Percentiles rank a stretch among this genome's conserved stretches.
phyloP scores from a whole-genome alignment of 2,888 invertebrate species.

The Achlya flavicornis region DNA sequence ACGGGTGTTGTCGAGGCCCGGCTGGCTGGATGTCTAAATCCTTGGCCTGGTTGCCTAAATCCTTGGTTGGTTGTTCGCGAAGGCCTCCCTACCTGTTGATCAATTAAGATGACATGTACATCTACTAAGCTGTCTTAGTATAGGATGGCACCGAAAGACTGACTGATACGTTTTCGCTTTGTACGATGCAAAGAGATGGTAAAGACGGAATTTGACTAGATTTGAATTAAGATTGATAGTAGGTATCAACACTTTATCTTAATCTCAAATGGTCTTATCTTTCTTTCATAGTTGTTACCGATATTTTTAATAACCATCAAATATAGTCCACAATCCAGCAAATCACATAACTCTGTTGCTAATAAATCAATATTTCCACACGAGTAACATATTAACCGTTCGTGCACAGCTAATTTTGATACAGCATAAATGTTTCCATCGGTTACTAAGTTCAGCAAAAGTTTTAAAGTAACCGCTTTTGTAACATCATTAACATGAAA shows the following conservation, averaged over 20 bases:
- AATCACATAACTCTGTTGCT: background rate
- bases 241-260: background rate
- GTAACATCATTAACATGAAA: background rate
- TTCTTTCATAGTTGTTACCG: background rate
- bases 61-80: conserved; percentile 57
- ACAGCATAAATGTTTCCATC: background rate
- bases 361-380: background rate
- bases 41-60: conserved; percentile 61
- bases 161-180: conserved; percentile 10
- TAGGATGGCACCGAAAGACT: conserved; percentile 29
- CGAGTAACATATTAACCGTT: background rate
- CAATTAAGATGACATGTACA: conserved; percentile 47
- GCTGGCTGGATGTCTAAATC: conserved; percentile 30
- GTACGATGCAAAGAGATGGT: background rate
- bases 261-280: background rate
- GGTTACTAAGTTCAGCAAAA: background rate
- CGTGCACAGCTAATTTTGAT: background rate
- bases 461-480: background rate
- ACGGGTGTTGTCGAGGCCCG: conserved; percentile 13
- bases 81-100: conserved; percentile 57
- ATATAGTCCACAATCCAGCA: background rate
- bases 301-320: background rate
- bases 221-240: background rate
- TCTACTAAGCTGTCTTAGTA: conserved; percentile 35
- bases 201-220: background rate